phyloP scores from a whole-genome alignment of 2,888 invertebrate species.

The Belgica antarctica region DNA sequence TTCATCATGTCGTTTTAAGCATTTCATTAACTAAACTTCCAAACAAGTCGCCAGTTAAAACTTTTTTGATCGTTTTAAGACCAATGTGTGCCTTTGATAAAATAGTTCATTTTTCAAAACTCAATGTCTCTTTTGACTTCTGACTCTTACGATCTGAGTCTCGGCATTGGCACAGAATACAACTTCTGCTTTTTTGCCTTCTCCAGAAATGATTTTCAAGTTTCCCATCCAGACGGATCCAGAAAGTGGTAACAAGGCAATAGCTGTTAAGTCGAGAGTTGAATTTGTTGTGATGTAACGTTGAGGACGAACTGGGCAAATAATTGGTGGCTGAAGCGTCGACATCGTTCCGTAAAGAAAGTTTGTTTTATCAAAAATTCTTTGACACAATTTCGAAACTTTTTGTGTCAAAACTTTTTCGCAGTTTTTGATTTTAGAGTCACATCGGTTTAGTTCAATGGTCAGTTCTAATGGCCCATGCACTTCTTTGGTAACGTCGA shows the following conservation, averaged over 20 bases:
- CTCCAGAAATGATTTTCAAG: background rate
- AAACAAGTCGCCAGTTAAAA: background rate
- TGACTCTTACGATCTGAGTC: background rate
- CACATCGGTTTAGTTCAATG: background rate
- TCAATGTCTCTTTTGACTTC: background rate
- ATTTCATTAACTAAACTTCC: too few relatives aligned
- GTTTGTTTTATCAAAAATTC: background rate
- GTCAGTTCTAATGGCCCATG: background rate
- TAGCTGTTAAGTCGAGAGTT: background rate
- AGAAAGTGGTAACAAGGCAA: background rate
- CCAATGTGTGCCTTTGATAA: too few relatives aligned
- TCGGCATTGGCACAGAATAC: background rate
- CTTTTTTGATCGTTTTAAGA: background rate
- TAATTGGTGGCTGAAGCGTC: background rate
- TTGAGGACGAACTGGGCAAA: background rate
- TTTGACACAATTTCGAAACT: background rate
- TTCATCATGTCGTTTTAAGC: too few relatives aligned
- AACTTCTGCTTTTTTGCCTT: slow-evolving; percentile 14
- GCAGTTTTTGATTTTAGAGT: slow-evolving; percentile 2
- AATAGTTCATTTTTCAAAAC: background rate
- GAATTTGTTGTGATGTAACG: background rate
- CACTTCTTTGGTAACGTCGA: background rate
- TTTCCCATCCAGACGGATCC: background rate
- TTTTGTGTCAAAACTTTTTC: background rate
- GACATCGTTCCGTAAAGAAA: background rate